These are phyloP conservation scores for Hypothenemus hampei DNA, from an alignment of 1,140 invertebrate species.

Conservation along the genomic window DNA sequence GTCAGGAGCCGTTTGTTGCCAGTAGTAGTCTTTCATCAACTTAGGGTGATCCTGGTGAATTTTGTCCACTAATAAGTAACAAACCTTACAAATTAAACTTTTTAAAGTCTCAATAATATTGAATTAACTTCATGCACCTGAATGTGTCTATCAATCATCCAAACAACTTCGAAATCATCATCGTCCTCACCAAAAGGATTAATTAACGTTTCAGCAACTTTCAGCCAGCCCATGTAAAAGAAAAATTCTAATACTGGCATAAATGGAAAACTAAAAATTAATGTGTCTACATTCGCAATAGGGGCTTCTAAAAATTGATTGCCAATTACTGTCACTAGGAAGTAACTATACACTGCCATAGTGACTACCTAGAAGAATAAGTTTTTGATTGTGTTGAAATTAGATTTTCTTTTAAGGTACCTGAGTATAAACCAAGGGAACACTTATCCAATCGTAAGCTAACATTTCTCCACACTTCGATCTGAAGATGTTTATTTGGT, in stretches of 20 bases:
- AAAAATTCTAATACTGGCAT: slow-evolving; percentile 80
- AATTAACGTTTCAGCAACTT: slow-evolving; percentile 78
- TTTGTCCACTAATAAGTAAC: slow-evolving; percentile 86
- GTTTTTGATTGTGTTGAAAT: neutral
- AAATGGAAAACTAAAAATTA: slow-evolving; percentile 79
- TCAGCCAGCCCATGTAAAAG: slow-evolving; percentile 88
- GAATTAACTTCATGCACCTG: slow-evolving; percentile 55
- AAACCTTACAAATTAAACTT: slow-evolving; percentile 53
- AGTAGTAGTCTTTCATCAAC: slow-evolving; percentile 78
- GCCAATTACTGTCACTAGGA: slow-evolving; percentile 63
- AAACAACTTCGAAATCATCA: slow-evolving; percentile 71
- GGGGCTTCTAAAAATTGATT: slow-evolving; percentile 48
- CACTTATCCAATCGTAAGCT: slow-evolving; percentile 82
- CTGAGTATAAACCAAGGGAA: slow-evolving; percentile 81
- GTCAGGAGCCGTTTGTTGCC: slow-evolving; percentile 79
- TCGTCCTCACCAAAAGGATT: slow-evolving; percentile 91
- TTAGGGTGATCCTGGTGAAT: slow-evolving; percentile 88
- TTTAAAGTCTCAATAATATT: neutral
- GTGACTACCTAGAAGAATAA: slow-evolving; percentile 51
- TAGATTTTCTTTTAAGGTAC: slow-evolving; percentile 45
- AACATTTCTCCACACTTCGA: slow-evolving; percentile 65
- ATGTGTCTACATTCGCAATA: slow-evolving; percentile 42
- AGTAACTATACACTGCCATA: slow-evolving; percentile 69
- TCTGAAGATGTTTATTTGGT: slow-evolving; percentile 66
- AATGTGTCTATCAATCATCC: slow-evolving; percentile 82